A percentile compares a stretch with the other conserved stretches of the same genome.
These are phyloP conservation scores for Drosophila recens DNA, from an alignment of 2,888 invertebrate genomes.

Conservation along the genomic window DNA sequence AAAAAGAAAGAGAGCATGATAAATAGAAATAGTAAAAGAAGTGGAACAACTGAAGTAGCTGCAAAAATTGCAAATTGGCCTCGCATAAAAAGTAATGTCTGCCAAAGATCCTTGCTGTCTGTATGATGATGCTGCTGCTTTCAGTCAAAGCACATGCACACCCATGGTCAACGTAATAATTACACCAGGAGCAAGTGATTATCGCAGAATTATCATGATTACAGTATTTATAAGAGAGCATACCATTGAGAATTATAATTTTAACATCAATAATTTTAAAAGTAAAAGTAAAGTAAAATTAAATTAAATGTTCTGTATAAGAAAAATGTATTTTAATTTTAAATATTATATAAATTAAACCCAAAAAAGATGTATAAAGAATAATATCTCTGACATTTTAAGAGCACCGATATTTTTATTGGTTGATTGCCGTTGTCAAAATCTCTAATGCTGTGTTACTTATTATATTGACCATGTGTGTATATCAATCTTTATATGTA, in stretches of 20 bases:
- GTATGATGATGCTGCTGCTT: constrained; percentile 2
- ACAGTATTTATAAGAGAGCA: not conserved
- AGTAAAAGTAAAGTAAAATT: too few species aligned
- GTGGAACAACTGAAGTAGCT: constrained; percentile 5
- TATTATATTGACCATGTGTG: not conserved
- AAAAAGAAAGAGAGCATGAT: constrained; percentile 29
- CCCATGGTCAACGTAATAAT: not conserved
- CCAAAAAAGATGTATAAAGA: too few species aligned
- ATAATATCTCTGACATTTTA: too few species aligned
- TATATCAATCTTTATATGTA: not conserved
- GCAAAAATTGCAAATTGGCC: constrained; percentile 38
- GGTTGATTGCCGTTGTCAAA: not conserved
- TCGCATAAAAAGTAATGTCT: constrained; percentile 36
- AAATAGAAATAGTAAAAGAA: constrained; percentile 12
- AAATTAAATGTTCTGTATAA: too few species aligned
- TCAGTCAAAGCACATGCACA: constrained; percentile 2
- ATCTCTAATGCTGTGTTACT: not conserved
- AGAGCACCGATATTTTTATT: too few species aligned
- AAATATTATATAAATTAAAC: too few species aligned
- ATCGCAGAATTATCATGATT: not conserved
- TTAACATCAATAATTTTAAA: too few species aligned
- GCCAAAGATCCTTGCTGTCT: constrained; percentile 28
- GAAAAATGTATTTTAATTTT: too few species aligned
- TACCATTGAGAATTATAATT: not conserved
- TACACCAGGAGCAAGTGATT: not conserved